Conservation (phyloP, 2,797 vertebrate species). For the Tangara arthus region DNA sequence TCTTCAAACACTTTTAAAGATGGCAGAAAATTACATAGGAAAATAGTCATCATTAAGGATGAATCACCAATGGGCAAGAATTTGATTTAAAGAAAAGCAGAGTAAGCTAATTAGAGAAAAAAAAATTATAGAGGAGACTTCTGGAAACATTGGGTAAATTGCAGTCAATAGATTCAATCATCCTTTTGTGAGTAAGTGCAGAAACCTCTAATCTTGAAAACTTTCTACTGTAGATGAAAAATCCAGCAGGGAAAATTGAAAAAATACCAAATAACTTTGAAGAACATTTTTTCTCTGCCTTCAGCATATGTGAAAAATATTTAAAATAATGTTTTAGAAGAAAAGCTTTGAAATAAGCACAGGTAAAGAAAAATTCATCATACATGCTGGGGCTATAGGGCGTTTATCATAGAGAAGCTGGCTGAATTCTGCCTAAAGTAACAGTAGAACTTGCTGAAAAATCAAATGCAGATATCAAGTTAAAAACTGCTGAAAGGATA, state of each 20-base stretch:
- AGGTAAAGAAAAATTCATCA: background rate
- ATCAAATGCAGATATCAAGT: background rate
- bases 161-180: background rate
- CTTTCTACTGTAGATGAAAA: background rate
- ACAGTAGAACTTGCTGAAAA: background rate
- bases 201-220: background rate
- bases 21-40: background rate
- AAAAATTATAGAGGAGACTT: background rate
- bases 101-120: background rate
- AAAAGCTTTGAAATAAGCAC: background rate
- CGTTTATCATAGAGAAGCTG: background rate
- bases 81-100: conserved; percentile 16
- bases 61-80: background rate
- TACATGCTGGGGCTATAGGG: background rate
- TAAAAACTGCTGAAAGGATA: background rate
- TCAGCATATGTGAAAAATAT: background rate
- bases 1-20: conserved; percentile 10
- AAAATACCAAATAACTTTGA: background rate
- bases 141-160: background rate
- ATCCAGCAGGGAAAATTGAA: background rate
- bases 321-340: background rate
- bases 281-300: background rate
- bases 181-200: background rate
- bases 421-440: background rate
- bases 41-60: conserved; percentile 12